phyloP scores from a whole-genome alignment of 2,797 vertebrate genomes.

The Myripristis jacobus region DNA sequence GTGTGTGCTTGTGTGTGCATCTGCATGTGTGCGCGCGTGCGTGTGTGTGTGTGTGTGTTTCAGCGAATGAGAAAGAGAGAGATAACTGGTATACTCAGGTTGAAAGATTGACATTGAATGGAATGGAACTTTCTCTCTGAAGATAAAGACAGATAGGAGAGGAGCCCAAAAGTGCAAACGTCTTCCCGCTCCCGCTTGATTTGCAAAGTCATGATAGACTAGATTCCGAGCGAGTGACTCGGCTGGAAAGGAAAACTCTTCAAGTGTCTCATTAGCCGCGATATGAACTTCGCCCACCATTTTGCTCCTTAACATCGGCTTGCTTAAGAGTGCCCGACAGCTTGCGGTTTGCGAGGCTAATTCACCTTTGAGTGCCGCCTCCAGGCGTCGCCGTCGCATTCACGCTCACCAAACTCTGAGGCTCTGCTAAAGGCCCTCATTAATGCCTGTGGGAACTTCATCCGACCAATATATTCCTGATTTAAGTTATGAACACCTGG shows the following conservation, averaged over 20 bases:
- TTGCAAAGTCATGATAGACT: slow-evolving; percentile 44
- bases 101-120: slow-evolving; percentile 61
- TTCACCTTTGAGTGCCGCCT: slow-evolving; percentile 55
- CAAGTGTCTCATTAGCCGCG: slow-evolving; percentile 36
- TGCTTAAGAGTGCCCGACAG: slow-evolving; percentile 49
- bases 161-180: slow-evolving; percentile 27
- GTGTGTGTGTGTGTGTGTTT: slow-evolving; percentile 22
- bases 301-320: slow-evolving; percentile 25
- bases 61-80: slow-evolving; percentile 28
- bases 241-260: slow-evolving; percentile 47
- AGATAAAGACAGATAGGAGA: slow-evolving; percentile 50
- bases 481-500: slow-evolving; percentile 64
- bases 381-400: slow-evolving; percentile 44
- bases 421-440: slow-evolving; percentile 36
- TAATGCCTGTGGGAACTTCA: slow-evolving; percentile 49
- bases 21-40: slow-evolving; percentile 2
- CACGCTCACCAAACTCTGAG: slow-evolving; percentile 39
- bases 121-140: slow-evolving; percentile 53
- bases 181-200: slow-evolving; percentile 36
- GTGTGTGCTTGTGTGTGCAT: slow-evolving; percentile 36
- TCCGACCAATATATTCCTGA: slow-evolving; percentile 50
- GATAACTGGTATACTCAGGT: slow-evolving; percentile 45
- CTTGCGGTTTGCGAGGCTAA: slow-evolving; percentile 44
- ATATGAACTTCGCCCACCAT: slow-evolving; percentile 39
- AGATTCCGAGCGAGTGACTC: slow-evolving; percentile 26